phyloP scores from a whole-genome alignment of 1,140 invertebrate genomes.

The Myzus persicae region DNA sequence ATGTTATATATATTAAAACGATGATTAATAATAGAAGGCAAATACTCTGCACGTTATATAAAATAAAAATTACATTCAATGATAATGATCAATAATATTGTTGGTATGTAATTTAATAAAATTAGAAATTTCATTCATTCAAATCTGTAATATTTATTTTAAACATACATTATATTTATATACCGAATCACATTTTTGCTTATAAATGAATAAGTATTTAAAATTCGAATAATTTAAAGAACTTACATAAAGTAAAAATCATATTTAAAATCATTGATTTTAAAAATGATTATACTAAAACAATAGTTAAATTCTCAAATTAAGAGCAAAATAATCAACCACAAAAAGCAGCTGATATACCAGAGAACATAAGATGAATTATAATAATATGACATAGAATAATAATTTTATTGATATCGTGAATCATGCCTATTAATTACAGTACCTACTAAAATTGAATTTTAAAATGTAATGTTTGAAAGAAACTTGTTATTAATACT shows the following conservation, averaged over 20 bases:
- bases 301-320: not conserved
- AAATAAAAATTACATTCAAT: conserved; percentile 2
- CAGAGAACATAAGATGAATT: not conserved
- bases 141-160: not conserved
- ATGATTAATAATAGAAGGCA: not conserved
- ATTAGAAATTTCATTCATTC: not conserved
- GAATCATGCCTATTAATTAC: not conserved
- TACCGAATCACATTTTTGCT: not conserved
- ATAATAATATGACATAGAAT: not conserved
- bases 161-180: not conserved
- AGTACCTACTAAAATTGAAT: not conserved
- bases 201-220: not conserved
- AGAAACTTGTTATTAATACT: not conserved
- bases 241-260: not conserved
- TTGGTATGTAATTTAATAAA: not conserved
- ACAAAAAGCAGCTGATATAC: not conserved
- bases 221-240: not conserved
- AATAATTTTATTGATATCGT: not conserved
- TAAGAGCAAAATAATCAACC: too few relatives aligned
- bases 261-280: not conserved
- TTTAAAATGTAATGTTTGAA: not conserved
- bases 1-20: not conserved
- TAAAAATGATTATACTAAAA: too few relatives aligned
- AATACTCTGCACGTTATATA: not conserved
- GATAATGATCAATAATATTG: not conserved